phyloP scores from a whole-genome alignment of 35 echinoderm and acorn worm genomes.

The Diadema setosum region DNA sequence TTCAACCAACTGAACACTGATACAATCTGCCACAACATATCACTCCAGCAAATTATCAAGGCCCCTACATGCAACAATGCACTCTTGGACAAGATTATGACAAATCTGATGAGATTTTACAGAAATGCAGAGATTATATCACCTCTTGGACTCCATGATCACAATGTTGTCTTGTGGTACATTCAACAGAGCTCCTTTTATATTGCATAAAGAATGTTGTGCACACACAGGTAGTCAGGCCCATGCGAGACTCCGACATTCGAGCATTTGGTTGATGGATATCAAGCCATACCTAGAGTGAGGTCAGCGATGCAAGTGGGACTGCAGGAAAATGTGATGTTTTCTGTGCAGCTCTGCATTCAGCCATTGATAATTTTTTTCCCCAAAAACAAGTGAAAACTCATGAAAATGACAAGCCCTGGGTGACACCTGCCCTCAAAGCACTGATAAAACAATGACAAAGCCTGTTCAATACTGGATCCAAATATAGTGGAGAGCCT shows the following conservation, averaged over 20 bases:
- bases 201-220: background rate
- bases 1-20: background rate
- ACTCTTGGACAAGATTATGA: background rate
- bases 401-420: slow-evolving; percentile 20
- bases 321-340: background rate
- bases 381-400: background rate
- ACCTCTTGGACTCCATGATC: background rate
- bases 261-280: background rate
- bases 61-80: background rate
- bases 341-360: background rate
- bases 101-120: background rate
- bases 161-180: background rate
- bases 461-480: too few relatives aligned
- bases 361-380: background rate
- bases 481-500: too few relatives aligned
- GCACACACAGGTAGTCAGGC: background rate
- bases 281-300: background rate
- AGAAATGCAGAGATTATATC: background rate
- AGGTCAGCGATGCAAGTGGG: background rate
- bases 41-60: background rate
- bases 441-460: slow-evolving; percentile 6
- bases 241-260: background rate
- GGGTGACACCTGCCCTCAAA: slow-evolving; percentile 15
- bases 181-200: background rate
- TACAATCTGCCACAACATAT: background rate